Evolutionary conservation across 2,888 invertebrate species (phyloP).

Genomic region (Aricia artaxerxes): DNA sequence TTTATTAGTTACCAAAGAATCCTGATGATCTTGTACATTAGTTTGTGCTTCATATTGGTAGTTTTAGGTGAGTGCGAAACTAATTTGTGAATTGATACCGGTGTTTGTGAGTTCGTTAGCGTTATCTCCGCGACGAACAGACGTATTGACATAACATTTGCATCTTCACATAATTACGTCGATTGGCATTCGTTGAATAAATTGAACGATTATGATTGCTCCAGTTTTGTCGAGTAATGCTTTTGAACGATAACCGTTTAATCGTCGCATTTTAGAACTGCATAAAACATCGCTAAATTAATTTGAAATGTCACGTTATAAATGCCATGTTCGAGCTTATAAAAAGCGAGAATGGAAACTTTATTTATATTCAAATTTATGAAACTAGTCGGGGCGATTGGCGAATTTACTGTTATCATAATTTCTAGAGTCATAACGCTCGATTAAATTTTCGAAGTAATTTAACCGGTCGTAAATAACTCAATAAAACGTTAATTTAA

Average conservation of each 20-base stretch:
- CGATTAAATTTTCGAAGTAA: constrained; percentile 7
- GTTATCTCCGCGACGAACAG: not conserved
- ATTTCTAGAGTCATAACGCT: constrained; percentile 15
- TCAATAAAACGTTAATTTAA: constrained; percentile 30
- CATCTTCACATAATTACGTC: constrained; percentile 18
- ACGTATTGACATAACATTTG: constrained; percentile 26
- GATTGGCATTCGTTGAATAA: constrained; percentile 25
- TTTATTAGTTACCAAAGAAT: constrained; percentile 80
- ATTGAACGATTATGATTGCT: constrained; percentile 22
- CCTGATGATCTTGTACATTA: constrained; percentile 81
- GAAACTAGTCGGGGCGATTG: not conserved
- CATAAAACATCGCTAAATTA: constrained; percentile 8
- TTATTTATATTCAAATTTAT: constrained; percentile 7
- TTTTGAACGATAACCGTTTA: not conserved
- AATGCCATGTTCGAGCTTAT: not conserved
- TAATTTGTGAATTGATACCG: not conserved
- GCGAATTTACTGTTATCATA: not conserved
- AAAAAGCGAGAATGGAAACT: not conserved
- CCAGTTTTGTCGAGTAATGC: not conserved
- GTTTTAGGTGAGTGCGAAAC: constrained; percentile 72
- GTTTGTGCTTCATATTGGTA: constrained; percentile 80
- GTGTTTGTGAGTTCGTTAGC: not conserved
- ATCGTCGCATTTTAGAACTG: not conserved
- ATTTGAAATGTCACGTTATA: not conserved
- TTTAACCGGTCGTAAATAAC: constrained; percentile 26